Conservation (phyloP, 2,113 vertebrate genomes). For the Desmodus rotundus region DNA sequence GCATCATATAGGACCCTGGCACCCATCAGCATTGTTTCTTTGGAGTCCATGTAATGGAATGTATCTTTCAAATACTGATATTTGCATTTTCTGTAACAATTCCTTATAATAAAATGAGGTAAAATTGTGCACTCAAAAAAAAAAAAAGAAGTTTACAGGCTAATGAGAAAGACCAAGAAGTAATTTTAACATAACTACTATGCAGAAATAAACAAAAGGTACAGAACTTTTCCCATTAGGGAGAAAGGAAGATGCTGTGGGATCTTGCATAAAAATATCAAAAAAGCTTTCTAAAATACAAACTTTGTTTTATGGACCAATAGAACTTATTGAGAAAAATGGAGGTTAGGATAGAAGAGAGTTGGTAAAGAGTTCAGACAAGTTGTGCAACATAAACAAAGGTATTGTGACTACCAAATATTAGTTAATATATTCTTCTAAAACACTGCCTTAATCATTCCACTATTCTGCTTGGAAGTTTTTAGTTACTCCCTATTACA, state of each 20-base stretch:
- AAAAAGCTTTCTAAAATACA: neutral
- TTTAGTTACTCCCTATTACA: neutral
- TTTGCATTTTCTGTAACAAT: slow-evolving; percentile 79
- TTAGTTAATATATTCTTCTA: too few species aligned
- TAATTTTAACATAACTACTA: neutral
- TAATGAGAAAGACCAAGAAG: neutral
- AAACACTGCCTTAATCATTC: neutral
- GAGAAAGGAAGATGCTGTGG: neutral
- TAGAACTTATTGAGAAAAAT: neutral
- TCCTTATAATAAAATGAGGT: slow-evolving; percentile 80
- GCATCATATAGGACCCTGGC: slow-evolving; percentile 28
- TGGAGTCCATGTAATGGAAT: slow-evolving; percentile 77
- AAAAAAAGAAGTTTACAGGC: neutral
- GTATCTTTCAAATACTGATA: slow-evolving; percentile 81
- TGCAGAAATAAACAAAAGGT: neutral
- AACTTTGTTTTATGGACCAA: neutral
- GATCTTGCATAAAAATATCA: neutral
- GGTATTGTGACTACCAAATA: neutral
- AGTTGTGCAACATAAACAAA: neutral
- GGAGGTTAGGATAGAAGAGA: fast-evolving
- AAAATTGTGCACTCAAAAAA: slow-evolving; percentile 61
- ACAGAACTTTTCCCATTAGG: neutral
- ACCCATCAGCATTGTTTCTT: slow-evolving; percentile 71
- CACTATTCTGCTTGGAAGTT: neutral
- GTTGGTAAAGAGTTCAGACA: neutral